Base-by-base conservation (phyloP, 2,797 vertebrate species). In the Novumbra hubbsi region DNA sequence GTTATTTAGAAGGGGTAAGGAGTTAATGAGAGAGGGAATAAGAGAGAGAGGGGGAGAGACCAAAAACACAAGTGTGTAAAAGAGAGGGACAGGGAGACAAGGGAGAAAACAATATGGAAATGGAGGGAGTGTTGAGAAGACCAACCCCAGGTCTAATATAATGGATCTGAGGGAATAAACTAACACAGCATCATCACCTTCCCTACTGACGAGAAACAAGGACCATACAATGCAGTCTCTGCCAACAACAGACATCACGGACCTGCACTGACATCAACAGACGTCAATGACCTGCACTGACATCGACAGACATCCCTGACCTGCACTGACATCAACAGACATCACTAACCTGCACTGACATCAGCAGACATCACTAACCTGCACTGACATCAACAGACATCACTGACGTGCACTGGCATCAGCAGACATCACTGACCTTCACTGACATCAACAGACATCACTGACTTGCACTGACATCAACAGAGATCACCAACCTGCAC, bases 121-220 rank as follows among this genome's bases (percentile, higher is more conserved):
- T 63, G 63, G 32, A 57, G 21, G 28, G 71, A 70, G 50, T 74
- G 28, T 16, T 0, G 19, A 55, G 50, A 9, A 7, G 8, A 38
- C 34, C 34, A 49, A 75, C 60, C 77, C 6, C 72, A 78, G 81
- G 76, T 76, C 75, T 74, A 55, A 38, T 4, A 57, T 68, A 75
- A 66, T 85, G 87, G 90, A 78, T 86, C 88, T 87, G 74, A 65
- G 17, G n/a, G 52, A n/a, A 21, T 19, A 52, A 15, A 55, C 1
- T 77, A 82, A 87, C 79, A 77, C 73, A 77, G 52, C 74, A 78
- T 68, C 34, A n/a, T 81, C 82, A 72, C 77, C 73, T 48, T 63
- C 80, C 76, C 80, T 72, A 70, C 65, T 75, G 79, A 79, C 81
- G 81, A 73, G 45, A 76, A 73, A 14, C 67, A 62, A 1, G 87